Conservation (phyloP, 2,113 vertebrate species). For the Anoplopoma fimbria region DNA sequence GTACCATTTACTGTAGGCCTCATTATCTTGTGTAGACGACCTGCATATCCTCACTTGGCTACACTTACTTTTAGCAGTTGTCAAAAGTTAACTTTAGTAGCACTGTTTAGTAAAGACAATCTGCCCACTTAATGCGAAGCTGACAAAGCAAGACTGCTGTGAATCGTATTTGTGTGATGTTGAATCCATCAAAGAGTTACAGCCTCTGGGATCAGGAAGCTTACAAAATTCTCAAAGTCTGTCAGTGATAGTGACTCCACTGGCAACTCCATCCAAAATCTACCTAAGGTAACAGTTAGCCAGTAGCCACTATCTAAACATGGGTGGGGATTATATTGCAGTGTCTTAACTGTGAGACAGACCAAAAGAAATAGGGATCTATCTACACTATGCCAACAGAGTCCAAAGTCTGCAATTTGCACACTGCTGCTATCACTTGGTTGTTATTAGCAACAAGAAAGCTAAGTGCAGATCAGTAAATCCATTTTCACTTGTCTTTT, state of each 20-base stretch:
- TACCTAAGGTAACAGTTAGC: constrained; percentile 4
- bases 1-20: not conserved
- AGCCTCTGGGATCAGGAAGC: not conserved
- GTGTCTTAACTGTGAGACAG: constrained; percentile 17
- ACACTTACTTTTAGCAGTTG: constrained; percentile 7
- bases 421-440: constrained; percentile 61
- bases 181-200: constrained; percentile 41
- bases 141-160: constrained; percentile 16
- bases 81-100: not conserved
- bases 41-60: not conserved
- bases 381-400: constrained; percentile 25
- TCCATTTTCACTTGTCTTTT: constrained; percentile 21
- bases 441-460: constrained; percentile 47
- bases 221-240: constrained; percentile 23
- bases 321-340: constrained; percentile 48
- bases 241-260: not conserved
- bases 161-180: constrained; percentile 40
- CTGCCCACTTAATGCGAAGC: not conserved
- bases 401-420: constrained; percentile 69
- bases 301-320: constrained; percentile 62
- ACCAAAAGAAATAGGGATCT: constrained; percentile 8
- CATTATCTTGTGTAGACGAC: not conserved
- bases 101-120: not conserved
- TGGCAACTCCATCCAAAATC: not conserved
- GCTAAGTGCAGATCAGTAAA: constrained; percentile 19